These are phyloP conservation scores for Nematolebias whitei DNA, from an alignment of 2,113 vertebrate genomes.

Conservation along the genomic window DNA sequence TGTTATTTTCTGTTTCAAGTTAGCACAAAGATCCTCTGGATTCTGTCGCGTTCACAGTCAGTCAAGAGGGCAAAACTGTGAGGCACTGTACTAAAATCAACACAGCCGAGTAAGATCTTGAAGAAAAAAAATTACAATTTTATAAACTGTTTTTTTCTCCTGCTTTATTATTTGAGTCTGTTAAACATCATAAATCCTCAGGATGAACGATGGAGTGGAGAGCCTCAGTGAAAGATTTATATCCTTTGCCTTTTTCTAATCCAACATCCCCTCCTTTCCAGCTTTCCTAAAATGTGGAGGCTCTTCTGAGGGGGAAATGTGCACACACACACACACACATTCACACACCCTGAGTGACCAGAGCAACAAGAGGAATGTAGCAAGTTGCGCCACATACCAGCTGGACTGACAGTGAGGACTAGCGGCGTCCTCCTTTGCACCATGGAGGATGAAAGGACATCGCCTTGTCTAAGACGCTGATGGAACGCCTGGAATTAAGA, in stretches of 20 bases:
- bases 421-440: slow-evolving; percentile 74
- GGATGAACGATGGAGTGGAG: slow-evolving; percentile 68
- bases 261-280: slow-evolving; percentile 70
- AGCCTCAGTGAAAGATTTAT: slow-evolving; percentile 75
- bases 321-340: slow-evolving; percentile 43
- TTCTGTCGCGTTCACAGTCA: slow-evolving; percentile 59
- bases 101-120: slow-evolving; percentile 44
- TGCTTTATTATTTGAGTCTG: slow-evolving; percentile 70
- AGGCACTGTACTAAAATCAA: slow-evolving; percentile 47
- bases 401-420: slow-evolving; percentile 75
- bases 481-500: slow-evolving; percentile 74
- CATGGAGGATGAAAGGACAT: slow-evolving; percentile 76
- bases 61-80: slow-evolving; percentile 55
- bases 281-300: slow-evolving; percentile 74
- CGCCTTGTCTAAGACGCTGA: slow-evolving; percentile 63
- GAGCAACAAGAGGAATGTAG: slow-evolving; percentile 78
- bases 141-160: slow-evolving; percentile 50
- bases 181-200: slow-evolving; percentile 76
- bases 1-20: slow-evolving; percentile 37
- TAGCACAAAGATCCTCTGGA: slow-evolving; percentile 57
- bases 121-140: slow-evolving; percentile 62
- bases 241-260: slow-evolving; percentile 75
- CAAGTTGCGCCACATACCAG: slow-evolving; percentile 76
- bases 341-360: slow-evolving; percentile 74
- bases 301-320: slow-evolving; percentile 62